phyloP scores from a whole-genome alignment of 2,797 vertebrate species.

The Etheostoma perlongum region DNA sequence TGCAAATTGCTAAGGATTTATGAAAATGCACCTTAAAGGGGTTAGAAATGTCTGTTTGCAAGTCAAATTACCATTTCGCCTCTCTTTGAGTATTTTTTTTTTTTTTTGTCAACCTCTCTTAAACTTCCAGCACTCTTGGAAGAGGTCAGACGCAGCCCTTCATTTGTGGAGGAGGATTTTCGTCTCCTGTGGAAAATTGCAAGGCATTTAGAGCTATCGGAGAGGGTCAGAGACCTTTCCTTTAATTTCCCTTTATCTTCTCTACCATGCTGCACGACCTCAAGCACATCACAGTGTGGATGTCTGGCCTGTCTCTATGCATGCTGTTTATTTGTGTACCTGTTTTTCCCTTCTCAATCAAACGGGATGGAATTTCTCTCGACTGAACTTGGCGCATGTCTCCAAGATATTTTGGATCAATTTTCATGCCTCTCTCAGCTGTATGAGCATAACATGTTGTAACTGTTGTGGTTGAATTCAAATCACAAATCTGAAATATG shows the following conservation, averaged over 20 bases:
- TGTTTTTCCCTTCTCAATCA: slow-evolving; percentile 61
- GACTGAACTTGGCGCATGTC: slow-evolving; percentile 51
- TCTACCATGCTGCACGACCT: slow-evolving; percentile 82
- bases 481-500: slow-evolving; percentile 36
- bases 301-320: slow-evolving; percentile 71
- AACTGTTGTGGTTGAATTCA: slow-evolving; percentile 14
- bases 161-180: slow-evolving; percentile 84
- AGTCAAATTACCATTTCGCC: slow-evolving; percentile 87
- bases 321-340: slow-evolving; percentile 81
- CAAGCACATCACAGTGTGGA: slow-evolving; percentile 77
- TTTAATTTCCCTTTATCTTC: slow-evolving; percentile 88
- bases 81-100: slow-evolving; percentile 73
- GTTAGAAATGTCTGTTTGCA: slow-evolving; percentile 82
- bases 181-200: slow-evolving; percentile 81
- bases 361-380: slow-evolving; percentile 56
- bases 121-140: slow-evolving; percentile 81
- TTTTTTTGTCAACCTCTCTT: slow-evolving; percentile 85
- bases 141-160: slow-evolving; percentile 85
- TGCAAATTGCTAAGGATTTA: slow-evolving; percentile 86
- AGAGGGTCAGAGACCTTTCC: slow-evolving; percentile 86
- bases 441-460: slow-evolving; percentile 24
- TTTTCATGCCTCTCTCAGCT: slow-evolving; percentile 22
- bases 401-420: slow-evolving; percentile 43
- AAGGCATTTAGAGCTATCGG: slow-evolving; percentile 84
- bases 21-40: slow-evolving; percentile 87